Evolutionary conservation across 1,140 invertebrate genomes (phyloP).

Genomic region (Neocloeon triangulifer): DNA sequence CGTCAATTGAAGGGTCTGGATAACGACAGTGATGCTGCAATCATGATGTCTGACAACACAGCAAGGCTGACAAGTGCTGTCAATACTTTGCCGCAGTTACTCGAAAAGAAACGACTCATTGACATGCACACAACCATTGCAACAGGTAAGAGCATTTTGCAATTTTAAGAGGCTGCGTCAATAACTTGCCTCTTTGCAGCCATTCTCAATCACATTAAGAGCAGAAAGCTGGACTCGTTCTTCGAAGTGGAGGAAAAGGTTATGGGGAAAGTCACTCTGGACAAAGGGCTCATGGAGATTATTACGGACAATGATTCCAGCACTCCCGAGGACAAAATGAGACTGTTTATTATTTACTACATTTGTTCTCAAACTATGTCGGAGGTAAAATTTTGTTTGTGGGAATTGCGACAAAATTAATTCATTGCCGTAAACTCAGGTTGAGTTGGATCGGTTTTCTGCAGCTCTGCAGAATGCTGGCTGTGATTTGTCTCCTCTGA

Average conservation of each 20-base stretch:
- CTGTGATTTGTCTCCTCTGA: constrained; percentile 61
- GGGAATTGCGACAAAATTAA: too few relatives aligned
- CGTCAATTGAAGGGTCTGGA: constrained; percentile 35
- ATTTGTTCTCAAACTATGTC: constrained; percentile 59
- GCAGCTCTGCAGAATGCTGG: constrained; percentile 51
- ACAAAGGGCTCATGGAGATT: constrained; percentile 54
- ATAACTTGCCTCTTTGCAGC: constrained; percentile 19
- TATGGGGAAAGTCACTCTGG: constrained; percentile 58
- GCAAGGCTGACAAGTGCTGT: constrained; percentile 83
- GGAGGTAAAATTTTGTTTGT: too few relatives aligned
- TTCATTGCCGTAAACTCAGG: too few relatives aligned
- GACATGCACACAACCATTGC: constrained; percentile 98
- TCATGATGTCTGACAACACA: constrained; percentile 83
- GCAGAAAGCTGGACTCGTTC: constrained; percentile 76
- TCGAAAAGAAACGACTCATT: constrained; percentile 92
- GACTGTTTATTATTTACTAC: constrained; percentile 88
- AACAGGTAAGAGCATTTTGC: too few relatives aligned
- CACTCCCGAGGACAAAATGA: constrained; percentile 75
- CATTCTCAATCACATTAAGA: constrained; percentile 79
- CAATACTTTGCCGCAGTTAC: constrained; percentile 81
- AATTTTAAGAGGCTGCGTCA: too few relatives aligned
- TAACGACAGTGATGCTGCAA: constrained; percentile 45
- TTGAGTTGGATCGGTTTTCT: constrained; percentile 63
- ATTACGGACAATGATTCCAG: constrained; percentile 71
- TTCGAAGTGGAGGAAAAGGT: constrained; percentile 98